phyloP scores from a whole-genome alignment of 1,140 invertebrate genomes.

The Diabrotica undecimpunctata region DNA sequence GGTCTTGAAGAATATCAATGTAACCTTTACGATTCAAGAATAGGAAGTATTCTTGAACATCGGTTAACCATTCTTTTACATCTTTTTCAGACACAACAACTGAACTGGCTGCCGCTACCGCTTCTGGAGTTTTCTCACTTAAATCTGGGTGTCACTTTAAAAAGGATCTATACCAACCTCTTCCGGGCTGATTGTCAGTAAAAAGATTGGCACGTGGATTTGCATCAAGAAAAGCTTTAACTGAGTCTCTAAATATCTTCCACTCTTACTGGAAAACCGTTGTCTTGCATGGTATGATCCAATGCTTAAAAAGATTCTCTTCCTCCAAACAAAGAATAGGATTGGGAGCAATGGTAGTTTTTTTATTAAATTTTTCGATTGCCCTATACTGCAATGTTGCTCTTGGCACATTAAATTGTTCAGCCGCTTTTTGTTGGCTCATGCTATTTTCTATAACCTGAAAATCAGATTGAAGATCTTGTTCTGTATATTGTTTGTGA shows the following conservation, averaged over 20 bases:
- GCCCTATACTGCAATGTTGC: constrained; percentile 23
- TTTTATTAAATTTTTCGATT: constrained; percentile 20
- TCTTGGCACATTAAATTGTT: constrained; percentile 18
- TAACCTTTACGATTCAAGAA: too few relatives aligned
- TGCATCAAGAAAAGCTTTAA: constrained; percentile 24
- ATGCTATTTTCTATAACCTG: constrained; percentile 4
- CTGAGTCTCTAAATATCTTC: constrained; percentile 25
- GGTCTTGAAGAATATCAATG: too few relatives aligned
- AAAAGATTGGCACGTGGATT: too few relatives aligned
- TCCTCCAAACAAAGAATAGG: constrained; percentile 25
- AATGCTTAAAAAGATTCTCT: constrained; percentile 25
- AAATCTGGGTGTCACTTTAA: too few relatives aligned
- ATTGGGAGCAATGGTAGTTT: constrained; percentile 17
- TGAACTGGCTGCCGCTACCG: too few relatives aligned
- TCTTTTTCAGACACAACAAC: too few relatives aligned
- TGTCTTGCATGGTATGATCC: constrained; percentile 21
- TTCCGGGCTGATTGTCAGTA: too few relatives aligned
- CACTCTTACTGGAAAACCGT: constrained; percentile 27
- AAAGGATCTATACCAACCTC: too few relatives aligned
- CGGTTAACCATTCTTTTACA: too few relatives aligned
- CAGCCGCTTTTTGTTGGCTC: not conserved
- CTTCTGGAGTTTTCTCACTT: too few relatives aligned
- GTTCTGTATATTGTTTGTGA: too few relatives aligned
- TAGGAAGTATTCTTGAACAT: too few relatives aligned
- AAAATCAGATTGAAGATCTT: not conserved